Conservation (phyloP, 2,888 invertebrate genomes). For the Sesia apiformis region DNA sequence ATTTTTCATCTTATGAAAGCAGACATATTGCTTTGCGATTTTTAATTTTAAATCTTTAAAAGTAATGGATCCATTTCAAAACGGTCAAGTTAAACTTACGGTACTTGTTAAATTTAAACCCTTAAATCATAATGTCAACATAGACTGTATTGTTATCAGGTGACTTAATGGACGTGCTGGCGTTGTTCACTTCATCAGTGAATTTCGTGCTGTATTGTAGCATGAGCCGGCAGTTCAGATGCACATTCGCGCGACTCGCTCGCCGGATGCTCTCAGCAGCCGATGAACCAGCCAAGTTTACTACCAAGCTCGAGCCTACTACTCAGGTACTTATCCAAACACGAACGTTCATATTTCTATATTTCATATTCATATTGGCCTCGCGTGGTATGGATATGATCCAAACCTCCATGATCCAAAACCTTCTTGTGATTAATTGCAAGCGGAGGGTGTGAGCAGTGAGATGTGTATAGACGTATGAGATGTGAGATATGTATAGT, state of each 20-base stretch:
- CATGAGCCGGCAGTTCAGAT: constrained; percentile 93
- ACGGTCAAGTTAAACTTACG: not conserved
- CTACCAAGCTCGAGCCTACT: constrained; percentile 57
- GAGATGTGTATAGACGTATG: no score
- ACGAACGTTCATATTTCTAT: no score
- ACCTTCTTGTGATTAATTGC: no score
- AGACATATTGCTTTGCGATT: no score
- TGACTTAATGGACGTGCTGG: constrained; percentile 91
- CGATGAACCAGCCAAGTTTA: constrained; percentile 53
- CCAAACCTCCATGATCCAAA: no score
- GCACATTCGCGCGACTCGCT: constrained; percentile 85
- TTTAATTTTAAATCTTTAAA: no score
- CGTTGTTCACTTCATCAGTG: constrained; percentile 91
- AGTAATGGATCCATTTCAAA: not conserved
- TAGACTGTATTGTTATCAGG: constrained; percentile 47
- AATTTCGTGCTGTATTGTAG: constrained; percentile 94
- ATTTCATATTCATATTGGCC: no score
- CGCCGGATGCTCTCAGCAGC: constrained; percentile 54
- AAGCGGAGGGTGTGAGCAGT: no score
- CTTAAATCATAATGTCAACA: no score
- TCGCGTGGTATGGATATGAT: no score
- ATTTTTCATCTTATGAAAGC: no score
- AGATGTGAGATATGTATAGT: no score
- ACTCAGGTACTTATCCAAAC: constrained; percentile 44
- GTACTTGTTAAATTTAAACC: not conserved